These are phyloP conservation scores for Parauchenoglanis ngamensis DNA, from an alignment of 2,797 vertebrate genomes.

Conservation along the genomic window DNA sequence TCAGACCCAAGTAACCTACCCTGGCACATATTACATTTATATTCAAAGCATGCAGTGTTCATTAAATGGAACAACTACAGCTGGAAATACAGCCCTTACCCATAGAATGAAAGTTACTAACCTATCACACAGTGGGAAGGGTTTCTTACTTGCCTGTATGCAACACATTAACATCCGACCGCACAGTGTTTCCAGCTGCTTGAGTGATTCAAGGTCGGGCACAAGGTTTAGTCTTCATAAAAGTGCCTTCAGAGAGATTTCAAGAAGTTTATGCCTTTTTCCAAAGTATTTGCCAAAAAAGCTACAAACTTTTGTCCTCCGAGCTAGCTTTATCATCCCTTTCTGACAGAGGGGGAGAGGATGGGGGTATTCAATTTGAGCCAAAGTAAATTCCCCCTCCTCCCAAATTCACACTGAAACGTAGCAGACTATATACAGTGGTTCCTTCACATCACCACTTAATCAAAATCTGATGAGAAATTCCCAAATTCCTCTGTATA, in stretches of 20 bases:
- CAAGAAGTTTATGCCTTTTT: conserved; percentile 64
- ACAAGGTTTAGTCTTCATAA: conserved; percentile 64
- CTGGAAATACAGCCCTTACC: conserved; percentile 62
- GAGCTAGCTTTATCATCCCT: conserved; percentile 58
- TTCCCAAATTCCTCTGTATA: not conserved
- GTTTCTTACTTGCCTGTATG: conserved; percentile 58
- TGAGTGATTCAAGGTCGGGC: conserved; percentile 61
- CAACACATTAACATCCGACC: conserved; percentile 65
- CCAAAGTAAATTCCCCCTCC: conserved; percentile 57
- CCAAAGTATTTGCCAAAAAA: conserved; percentile 63
- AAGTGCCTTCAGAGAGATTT: conserved; percentile 61
- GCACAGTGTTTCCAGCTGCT: conserved; percentile 66
- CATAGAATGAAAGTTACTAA: conserved; percentile 65
- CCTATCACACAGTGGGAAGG: conserved; percentile 68
- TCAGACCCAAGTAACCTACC: conserved; percentile 8
- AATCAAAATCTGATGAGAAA: conserved; percentile 16
- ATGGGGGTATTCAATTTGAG: conserved; percentile 48
- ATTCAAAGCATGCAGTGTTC: conserved; percentile 5
- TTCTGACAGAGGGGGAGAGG: conserved; percentile 58
- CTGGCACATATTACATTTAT: not conserved
- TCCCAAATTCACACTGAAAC: conserved; percentile 37
- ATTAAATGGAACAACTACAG: conserved; percentile 61
- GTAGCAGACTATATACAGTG: conserved; percentile 24
- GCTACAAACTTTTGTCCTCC: conserved; percentile 64
- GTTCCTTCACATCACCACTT: conserved; percentile 11